Evolutionary conservation across 2,797 vertebrate genomes (phyloP).

Genomic region (Moxostoma hubbsi): DNA sequence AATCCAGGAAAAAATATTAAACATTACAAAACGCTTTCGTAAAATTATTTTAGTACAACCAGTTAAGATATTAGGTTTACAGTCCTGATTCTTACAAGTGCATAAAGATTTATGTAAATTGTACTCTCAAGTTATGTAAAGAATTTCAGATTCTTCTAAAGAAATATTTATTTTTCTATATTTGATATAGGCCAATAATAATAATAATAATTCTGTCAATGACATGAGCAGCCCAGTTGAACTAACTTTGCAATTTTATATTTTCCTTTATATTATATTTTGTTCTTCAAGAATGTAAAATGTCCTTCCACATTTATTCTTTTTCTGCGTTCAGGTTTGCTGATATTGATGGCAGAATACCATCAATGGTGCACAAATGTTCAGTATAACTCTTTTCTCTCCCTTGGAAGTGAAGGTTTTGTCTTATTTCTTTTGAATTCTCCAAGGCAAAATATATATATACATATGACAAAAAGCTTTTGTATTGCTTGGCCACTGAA

Average conservation of each 20-base stretch:
- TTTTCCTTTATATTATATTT: constrained; percentile 2
- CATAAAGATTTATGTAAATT: not conserved
- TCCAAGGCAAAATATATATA: constrained; percentile 42
- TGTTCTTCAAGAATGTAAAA: constrained; percentile 17
- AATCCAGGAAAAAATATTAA: not conserved
- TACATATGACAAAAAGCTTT: constrained; percentile 74
- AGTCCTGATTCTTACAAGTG: not conserved
- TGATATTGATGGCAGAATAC: constrained; percentile 10
- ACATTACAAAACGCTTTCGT: not conserved
- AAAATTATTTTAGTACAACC: not conserved
- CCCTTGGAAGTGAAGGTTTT: constrained; percentile 47
- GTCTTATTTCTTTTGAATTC: constrained; percentile 48
- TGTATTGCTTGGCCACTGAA: constrained; percentile 78
- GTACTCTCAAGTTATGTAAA: not conserved
- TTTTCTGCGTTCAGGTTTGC: constrained; percentile 1
- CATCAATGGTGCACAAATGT: constrained; percentile 3
- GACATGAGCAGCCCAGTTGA: not conserved
- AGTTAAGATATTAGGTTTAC: not conserved
- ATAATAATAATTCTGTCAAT: not conserved
- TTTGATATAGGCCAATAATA: constrained; percentile 7
- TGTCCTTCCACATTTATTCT: constrained; percentile 19
- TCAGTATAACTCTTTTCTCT: constrained; percentile 20
- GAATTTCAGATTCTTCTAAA: constrained; percentile 8
- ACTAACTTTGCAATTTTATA: constrained; percentile 5
- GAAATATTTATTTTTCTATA: constrained; percentile 39